Conservation (phyloP, 2,888 invertebrate genomes). For the Aethes cnicana region DNA sequence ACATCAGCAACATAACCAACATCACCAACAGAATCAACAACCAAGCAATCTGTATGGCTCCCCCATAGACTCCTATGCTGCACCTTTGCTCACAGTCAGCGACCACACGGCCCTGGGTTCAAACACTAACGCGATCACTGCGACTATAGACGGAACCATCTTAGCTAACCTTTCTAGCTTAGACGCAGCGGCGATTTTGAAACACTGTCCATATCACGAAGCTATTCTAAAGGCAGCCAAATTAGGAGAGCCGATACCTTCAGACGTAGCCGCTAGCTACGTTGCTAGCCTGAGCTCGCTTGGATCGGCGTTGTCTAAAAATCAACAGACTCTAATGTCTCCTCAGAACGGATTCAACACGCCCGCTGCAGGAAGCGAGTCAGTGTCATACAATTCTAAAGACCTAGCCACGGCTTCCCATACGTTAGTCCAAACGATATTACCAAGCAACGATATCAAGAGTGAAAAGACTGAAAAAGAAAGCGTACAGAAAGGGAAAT, state of each 20-base stretch:
- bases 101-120: conserved; percentile 78
- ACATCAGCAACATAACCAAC: not conserved
- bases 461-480: conserved; percentile 47
- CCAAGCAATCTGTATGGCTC: conserved; percentile 68
- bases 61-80: conserved; percentile 78
- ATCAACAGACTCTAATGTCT: conserved; percentile 54
- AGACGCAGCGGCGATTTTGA: conserved; percentile 74
- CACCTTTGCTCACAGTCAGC: conserved; percentile 72
- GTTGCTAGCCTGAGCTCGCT: conserved; percentile 78
- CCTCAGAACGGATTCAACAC: conserved; percentile 53
- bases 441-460: conserved; percentile 53
- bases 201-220: conserved; percentile 78
- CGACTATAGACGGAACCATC: conserved; percentile 67
- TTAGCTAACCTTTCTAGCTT: conserved; percentile 64
- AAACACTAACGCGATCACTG: conserved; percentile 58
- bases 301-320: conserved; percentile 75
- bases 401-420: conserved; percentile 62
- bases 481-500: conserved; percentile 57
- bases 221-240: conserved; percentile 74
- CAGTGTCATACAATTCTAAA: conserved; percentile 54
- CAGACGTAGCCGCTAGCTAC: conserved; percentile 76
- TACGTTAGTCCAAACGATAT: conserved; percentile 55
- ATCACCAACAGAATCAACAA: conserved; percentile 37
- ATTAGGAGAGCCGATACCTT: conserved; percentile 68
- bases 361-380: conserved; percentile 52